Evolutionary conservation across 2,888 invertebrate species (phyloP).

Genomic region (Dyspetes luteomarginatus): DNA sequence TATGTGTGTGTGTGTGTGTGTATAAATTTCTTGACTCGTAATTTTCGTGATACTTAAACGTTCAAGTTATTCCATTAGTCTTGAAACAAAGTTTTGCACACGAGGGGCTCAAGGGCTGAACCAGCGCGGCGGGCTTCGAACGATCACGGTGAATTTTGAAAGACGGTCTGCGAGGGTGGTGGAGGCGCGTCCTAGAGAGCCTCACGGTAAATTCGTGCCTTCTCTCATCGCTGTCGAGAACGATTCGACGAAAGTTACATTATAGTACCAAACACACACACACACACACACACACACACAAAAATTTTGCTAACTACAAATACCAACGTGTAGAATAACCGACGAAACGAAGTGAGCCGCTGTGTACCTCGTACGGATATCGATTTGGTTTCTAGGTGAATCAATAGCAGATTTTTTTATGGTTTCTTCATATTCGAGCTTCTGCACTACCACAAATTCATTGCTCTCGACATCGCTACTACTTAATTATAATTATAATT

Average conservation of each 20-base stretch:
- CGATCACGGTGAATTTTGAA: slow-evolving; percentile 61
- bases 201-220: slow-evolving; percentile 25
- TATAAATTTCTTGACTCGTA: not conserved
- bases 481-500: not conserved
- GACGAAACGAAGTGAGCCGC: slow-evolving; percentile 76
- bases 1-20: not conserved
- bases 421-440: slow-evolving; percentile 44
- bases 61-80: slow-evolving; percentile 37
- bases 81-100: slow-evolving; percentile 48
- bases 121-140: slow-evolving; percentile 19
- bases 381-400: slow-evolving; percentile 79
- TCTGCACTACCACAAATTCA: not conserved
- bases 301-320: too few species aligned
- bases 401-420: slow-evolving; percentile 75
- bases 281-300: slow-evolving; percentile 1
- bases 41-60: not conserved
- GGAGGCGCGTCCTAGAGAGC: slow-evolving; percentile 30
- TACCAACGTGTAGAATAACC: slow-evolving; percentile 24
- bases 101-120: not conserved
- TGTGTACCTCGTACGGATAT: slow-evolving; percentile 76
- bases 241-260: slow-evolving; percentile 55
- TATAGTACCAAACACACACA: slow-evolving; percentile 15
- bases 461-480: not conserved
- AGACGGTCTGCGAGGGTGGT: slow-evolving; percentile 50
- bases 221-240: slow-evolving; percentile 55